Evolutionary conservation across 2,797 vertebrate species (phyloP).

Genomic region (Clarias pachynema): DNA sequence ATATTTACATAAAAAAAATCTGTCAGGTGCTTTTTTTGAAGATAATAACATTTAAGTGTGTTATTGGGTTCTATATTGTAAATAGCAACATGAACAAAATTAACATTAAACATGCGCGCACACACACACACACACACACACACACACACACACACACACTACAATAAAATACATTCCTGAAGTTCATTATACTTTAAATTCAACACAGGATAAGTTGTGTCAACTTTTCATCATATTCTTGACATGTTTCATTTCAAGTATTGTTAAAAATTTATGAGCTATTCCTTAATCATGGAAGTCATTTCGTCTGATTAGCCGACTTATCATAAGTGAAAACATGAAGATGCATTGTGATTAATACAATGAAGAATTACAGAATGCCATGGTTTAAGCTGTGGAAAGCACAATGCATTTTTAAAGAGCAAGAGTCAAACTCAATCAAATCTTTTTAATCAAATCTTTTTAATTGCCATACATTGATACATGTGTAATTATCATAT

Average conservation of each 20-base stretch:
- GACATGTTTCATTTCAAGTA: background rate
- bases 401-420: constrained; percentile 49
- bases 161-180: background rate
- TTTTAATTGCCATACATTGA: constrained; percentile 63
- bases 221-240: background rate
- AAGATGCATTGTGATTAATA: constrained; percentile 30
- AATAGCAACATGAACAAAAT: background rate
- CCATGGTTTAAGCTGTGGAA: constrained; percentile 43
- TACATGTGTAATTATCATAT: constrained; percentile 42
- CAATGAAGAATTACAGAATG: constrained; percentile 29
- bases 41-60: background rate
- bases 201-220: background rate
- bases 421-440: constrained; percentile 47
- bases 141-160: no score
- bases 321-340: constrained; percentile 27
- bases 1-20: background rate
- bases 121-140: background rate
- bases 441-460: constrained; percentile 72
- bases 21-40: background rate
- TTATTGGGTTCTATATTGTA: background rate
- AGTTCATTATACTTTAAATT: background rate
- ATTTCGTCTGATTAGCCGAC: constrained; percentile 47
- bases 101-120: background rate
- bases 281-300: background rate
- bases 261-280: background rate